A percentile compares a stretch with the other conserved stretches of the same genome.
phyloP scores from a whole-genome alignment of 1,140 invertebrate species.

The Pararge aegeria region DNA sequence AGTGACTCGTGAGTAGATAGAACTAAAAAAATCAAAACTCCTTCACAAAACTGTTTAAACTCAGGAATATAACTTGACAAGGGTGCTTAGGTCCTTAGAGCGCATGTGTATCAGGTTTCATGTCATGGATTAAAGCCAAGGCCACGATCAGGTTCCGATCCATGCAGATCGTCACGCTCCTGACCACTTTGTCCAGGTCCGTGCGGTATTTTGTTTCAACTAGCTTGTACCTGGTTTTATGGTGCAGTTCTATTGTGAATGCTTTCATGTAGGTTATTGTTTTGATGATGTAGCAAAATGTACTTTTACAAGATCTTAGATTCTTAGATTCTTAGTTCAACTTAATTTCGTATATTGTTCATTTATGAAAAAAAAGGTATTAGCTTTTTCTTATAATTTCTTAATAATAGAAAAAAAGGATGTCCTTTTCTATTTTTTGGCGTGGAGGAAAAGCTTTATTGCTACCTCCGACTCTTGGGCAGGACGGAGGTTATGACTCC shows the following conservation, averaged over 20 bases:
- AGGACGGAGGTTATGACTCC: too few relatives aligned
- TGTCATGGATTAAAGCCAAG: conserved; percentile 24
- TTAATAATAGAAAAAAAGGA: too few relatives aligned
- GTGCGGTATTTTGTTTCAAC: conserved; percentile 17
- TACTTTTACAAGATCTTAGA: not conserved
- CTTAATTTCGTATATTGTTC: too few relatives aligned
- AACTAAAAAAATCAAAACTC: too few relatives aligned
- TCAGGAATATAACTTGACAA: not conserved
- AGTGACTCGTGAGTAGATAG: too few relatives aligned
- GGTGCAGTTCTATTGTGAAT: not conserved
- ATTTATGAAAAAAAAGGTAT: too few relatives aligned
- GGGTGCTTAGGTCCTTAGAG: not conserved
- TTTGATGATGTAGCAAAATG: not conserved
- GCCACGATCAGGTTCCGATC: conserved; percentile 18
- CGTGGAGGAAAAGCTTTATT: too few relatives aligned
- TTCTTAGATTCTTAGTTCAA: too few relatives aligned
- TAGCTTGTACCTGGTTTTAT: not conserved
- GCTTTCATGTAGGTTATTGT: not conserved
- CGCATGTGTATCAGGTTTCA: conserved; percentile 10
- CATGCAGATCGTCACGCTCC: conserved; percentile 22
- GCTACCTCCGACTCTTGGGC: too few relatives aligned
- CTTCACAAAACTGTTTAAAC: too few relatives aligned
- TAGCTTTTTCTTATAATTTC: too few relatives aligned
- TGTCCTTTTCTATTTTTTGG: too few relatives aligned
- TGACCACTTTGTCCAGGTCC: conserved; percentile 19